A percentile compares a stretch with the other conserved stretches of the same genome.
Conservation (phyloP, 2,797 vertebrate genomes). For the Argyrosomus regius region DNA sequence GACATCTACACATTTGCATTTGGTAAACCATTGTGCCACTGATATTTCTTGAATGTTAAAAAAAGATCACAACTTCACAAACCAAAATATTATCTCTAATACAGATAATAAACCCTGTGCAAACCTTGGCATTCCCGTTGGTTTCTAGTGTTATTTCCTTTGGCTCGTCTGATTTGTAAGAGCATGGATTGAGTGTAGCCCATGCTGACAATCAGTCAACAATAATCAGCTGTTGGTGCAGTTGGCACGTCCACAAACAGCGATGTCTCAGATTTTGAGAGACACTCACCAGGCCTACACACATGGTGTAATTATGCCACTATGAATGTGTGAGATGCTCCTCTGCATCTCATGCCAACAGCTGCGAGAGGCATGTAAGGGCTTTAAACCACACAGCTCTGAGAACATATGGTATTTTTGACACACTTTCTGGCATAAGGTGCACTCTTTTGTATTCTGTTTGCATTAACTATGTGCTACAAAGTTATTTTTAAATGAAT, state of each 20-base stretch:
- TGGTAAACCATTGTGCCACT: background rate
- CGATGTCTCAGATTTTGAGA: conserved; percentile 33
- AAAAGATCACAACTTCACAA: background rate
- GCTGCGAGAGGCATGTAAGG: conserved; percentile 28
- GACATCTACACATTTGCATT: background rate
- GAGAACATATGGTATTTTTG: conserved; percentile 30
- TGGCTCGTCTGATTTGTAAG: background rate
- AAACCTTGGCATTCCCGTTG: background rate
- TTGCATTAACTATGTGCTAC: background rate
- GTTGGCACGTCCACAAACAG: conserved; percentile 39
- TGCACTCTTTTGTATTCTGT: conserved; percentile 8
- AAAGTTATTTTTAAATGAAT: background rate
- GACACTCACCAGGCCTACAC: conserved; percentile 35
- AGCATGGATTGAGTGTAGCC: background rate
- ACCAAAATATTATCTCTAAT: background rate
- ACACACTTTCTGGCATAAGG: conserved; percentile 1
- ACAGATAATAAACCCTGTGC: background rate
- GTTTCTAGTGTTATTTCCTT: background rate
- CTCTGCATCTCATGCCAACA: conserved; percentile 23
- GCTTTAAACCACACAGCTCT: conserved; percentile 11
- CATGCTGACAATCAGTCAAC: conserved; percentile 17
- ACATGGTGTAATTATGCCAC: conserved; percentile 55
- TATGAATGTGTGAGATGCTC: conserved; percentile 15
- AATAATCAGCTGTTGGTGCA: conserved; percentile 41
- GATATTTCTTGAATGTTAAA: background rate